phyloP scores from a whole-genome alignment of 2,113 vertebrate genomes.

The Hyperoodon ampullatus region DNA sequence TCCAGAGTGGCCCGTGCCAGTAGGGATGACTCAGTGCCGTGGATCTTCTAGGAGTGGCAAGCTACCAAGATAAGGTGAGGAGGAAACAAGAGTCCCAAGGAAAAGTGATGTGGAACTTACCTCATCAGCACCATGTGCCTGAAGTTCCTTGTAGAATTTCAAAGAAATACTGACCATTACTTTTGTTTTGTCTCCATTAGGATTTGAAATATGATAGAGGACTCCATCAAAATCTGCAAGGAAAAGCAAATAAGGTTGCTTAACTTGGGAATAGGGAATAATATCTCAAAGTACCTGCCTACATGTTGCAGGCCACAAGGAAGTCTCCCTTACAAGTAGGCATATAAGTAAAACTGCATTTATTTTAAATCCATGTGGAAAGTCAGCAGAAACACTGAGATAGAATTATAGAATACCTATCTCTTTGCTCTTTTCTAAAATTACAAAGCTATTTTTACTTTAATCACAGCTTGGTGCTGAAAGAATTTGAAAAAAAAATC shows the following conservation, averaged over 20 bases:
- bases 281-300: background rate
- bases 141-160: conserved; percentile 99
- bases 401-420: background rate
- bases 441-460: conserved; percentile 42
- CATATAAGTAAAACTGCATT: background rate
- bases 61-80: background rate
- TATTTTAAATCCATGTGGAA: conserved; percentile 15
- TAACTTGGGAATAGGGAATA: background rate
- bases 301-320: background rate
- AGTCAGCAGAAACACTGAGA: background rate
- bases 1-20: background rate
- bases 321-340: background rate
- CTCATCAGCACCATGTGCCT: conserved; percentile 97
- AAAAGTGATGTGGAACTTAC: conserved; percentile 82
- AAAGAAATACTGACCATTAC: conserved; percentile 99
- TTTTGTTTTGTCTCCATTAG: conserved; percentile 98
- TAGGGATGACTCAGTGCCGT: background rate
- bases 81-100: background rate
- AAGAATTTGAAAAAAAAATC: background rate
- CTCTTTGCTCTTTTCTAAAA: conserved; percentile 28
- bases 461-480: background rate
- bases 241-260: conserved; percentile 54
- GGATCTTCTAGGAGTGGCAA: background rate
- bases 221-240: conserved; percentile 97
- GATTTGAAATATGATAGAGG: conserved; percentile 99